Percentiles rank a stretch among this genome's conserved stretches.
Conservation (phyloP, 2,113 vertebrate genomes). For the Hippocampus comes region DNA sequence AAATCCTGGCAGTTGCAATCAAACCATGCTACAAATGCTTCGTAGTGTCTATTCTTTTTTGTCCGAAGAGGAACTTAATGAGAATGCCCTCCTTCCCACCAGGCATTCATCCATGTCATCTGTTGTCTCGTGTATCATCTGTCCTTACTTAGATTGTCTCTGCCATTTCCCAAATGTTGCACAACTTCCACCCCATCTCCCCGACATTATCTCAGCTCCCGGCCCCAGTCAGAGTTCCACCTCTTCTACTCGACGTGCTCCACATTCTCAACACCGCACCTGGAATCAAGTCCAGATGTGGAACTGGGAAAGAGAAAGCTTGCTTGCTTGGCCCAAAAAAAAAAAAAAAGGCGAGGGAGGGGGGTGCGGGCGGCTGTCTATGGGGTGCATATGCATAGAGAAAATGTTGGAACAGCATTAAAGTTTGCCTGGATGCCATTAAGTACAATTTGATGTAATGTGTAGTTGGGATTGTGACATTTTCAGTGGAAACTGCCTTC, state of each 20-base stretch:
- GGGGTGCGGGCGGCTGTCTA: background rate
- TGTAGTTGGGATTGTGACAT: constrained; percentile 77
- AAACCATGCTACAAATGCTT: constrained; percentile 5
- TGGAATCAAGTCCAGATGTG: constrained; percentile 81
- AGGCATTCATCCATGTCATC: background rate
- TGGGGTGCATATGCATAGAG: constrained; percentile 36
- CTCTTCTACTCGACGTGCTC: constrained; percentile 28
- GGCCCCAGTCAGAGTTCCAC: constrained; percentile 19
- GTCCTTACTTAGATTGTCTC: constrained; percentile 3
- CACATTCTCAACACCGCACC: constrained; percentile 64
- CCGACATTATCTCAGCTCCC: constrained; percentile 34
- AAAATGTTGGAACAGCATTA: constrained; percentile 80
- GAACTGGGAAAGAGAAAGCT: constrained; percentile 57
- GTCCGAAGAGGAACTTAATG: background rate
- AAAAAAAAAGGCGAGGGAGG: constrained; percentile 17
- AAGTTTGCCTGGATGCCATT: constrained; percentile 84
- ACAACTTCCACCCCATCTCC: constrained; percentile 14
- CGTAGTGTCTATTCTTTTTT: constrained; percentile 7
- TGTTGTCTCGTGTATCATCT: background rate
- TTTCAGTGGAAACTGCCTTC: constrained; percentile 77
- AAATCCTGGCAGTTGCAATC: constrained; percentile 24
- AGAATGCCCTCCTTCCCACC: background rate
- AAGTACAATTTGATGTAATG: constrained; percentile 83
- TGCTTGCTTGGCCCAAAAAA: constrained; percentile 52
- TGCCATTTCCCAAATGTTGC: constrained; percentile 22